Conservation (phyloP, 2,888 invertebrate species). For the Drosophila neotestacea region DNA sequence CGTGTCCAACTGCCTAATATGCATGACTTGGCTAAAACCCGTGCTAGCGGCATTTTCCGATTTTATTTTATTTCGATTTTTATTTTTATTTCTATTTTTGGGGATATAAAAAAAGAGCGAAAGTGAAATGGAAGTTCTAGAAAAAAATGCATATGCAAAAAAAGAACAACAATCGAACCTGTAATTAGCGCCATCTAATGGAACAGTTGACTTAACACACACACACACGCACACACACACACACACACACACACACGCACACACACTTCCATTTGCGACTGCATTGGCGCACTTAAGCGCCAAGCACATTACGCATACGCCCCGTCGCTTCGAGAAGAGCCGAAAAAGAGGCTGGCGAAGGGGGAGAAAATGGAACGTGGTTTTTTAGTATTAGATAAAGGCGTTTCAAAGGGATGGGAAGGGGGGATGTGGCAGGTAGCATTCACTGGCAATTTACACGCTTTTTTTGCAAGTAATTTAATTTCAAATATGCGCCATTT, state of each 20-base stretch:
- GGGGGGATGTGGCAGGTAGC: constrained; percentile 17
- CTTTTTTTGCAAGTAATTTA: constrained; percentile 80
- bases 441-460: constrained; percentile 80
- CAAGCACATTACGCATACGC: constrained; percentile 78
- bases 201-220: constrained; percentile 33
- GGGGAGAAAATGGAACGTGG: neutral
- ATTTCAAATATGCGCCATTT: constrained; percentile 72
- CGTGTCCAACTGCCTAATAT: constrained; percentile 28
- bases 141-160: neutral
- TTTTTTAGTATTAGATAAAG: constrained; percentile 50
- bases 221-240: constrained; percentile 1
- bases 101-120: constrained; percentile 9
- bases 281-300: constrained; percentile 68
- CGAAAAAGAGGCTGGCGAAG: constrained; percentile 6
- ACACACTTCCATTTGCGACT: constrained; percentile 25
- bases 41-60: constrained; percentile 18
- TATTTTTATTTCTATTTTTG: neutral
- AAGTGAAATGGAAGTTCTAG: constrained; percentile 12
- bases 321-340: constrained; percentile 51
- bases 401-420: neutral
- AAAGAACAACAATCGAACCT: constrained; percentile 26
- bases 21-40: constrained; percentile 35
- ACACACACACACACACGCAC: constrained; percentile 17
- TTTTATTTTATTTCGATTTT: neutral
- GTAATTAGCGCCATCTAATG: constrained; percentile 35